Base-by-base conservation (phyloP, 1,140 invertebrate species). In the Conus ventricosus region DNA sequence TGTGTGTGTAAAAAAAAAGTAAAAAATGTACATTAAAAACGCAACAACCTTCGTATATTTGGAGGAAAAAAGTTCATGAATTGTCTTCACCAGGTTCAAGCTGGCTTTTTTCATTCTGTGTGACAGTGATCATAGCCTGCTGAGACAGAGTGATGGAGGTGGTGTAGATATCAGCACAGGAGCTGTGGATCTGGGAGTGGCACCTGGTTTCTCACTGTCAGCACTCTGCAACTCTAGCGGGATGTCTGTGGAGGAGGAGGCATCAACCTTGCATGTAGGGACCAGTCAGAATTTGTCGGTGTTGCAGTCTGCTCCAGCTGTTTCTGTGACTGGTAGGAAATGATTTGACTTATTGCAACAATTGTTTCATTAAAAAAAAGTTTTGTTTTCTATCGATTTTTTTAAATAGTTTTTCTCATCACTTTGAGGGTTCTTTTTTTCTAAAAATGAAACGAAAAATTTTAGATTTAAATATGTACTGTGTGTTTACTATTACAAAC, bases 251-350 rank as follows among this genome's bases (percentile, higher is more conserved):
- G 67, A 53, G 10, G 63, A 20, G 5, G 63, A 85, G 15, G 20
- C 84, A 75, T 67, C 84, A 20, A 53, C 39, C 84, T 15, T 71
- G 39, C 84, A 85, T 8, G 57, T 63, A 53, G 63, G 20, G 20
- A 23, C 63, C 17, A 76, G 11, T 76, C 63, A 85, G 84, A 85
- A 71, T 57, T 51, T 85, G 8, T 76, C 84, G 15, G 39, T 85
- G 27, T 63, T 85, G 17, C 84, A 85, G n/a, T 20, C 13, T 57
- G n/a, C 60, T 17, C 57, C 20, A 23, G 6, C 15, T 75, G 84
- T 85, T 15, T 85, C 84, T 60, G 63, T 85, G 8, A 20, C 84
- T 75, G 84, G 84, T 85, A 60, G 60, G 23, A 67, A 85, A 67
- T 85, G 4, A 25, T 71, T 63, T 23, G 4, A 3, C 13, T 25